Base-by-base conservation (phyloP, 2,797 vertebrate genomes). In the Dromococcyx pavoninus region DNA sequence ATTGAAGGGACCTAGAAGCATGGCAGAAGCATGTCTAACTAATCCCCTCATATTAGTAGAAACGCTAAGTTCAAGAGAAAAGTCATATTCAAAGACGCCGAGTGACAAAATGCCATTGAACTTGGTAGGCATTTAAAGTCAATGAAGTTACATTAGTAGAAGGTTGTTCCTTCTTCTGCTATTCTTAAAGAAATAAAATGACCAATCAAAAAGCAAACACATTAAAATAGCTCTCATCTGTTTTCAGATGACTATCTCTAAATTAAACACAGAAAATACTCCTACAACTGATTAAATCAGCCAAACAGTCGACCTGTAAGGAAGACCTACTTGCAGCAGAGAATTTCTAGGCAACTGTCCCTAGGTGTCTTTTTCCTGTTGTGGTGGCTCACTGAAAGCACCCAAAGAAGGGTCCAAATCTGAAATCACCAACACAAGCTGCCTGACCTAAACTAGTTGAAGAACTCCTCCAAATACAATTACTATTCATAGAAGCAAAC, bases 51-150 rank as follows among this genome's bases (percentile, higher is more conserved):
- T 25, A 94, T 94, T 91, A 95, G 74, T 53, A 91, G 69, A 92
- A 88, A 86, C 92, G 35, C 30, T 58, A 70, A n/a, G 37, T 41
- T 69, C 10, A 81, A 96, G 95, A 97, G 94, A 96, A 97, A 95
- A 97, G 86, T 86, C 85, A 96, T 97, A 98, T 97, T 97, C 75
- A 96, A 97, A 97, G 78, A 95, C 89, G 93, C 92, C 56, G 33
- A 94, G 89, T 97, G 97, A 97, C 96, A 95, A 98, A 97, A 97
- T 96, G 83, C 58, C 80, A 97, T 79, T 94, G 90, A 94, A 89
- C 96, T 71, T 89, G 73, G 77, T 32, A 91, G 80, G 48, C 23
- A 93, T 91, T 93, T 96, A 95, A 97, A 97, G 98, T 94, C 96
- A 97, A 94, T 97, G 86, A 96, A 96, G 92, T 93, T 95, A 96